These are phyloP conservation scores for Drosophila mimetica DNA, from an alignment of 2,888 invertebrate species.

Conservation along the genomic window DNA sequence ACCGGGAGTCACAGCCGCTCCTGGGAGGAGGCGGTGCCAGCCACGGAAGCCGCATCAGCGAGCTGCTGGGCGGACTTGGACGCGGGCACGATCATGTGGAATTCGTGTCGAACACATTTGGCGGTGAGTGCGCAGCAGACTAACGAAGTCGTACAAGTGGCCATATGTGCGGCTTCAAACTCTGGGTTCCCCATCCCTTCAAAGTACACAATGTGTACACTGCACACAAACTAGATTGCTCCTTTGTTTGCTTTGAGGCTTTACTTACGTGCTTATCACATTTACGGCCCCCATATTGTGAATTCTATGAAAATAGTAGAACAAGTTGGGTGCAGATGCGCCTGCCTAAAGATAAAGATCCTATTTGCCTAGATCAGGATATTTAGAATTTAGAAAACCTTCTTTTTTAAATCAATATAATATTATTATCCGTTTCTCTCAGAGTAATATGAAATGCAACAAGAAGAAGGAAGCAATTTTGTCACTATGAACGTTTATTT, in stretches of 20 bases:
- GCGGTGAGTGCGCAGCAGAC: slow-evolving; percentile 86
- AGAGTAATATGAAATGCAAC: no score
- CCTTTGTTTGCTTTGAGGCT: slow-evolving; percentile 14
- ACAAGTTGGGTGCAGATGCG: background rate
- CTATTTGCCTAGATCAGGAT: background rate
- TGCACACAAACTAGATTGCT: slow-evolving; percentile 5
- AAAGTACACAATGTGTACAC: background rate
- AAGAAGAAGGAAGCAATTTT: no score
- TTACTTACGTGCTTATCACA: slow-evolving; percentile 25
- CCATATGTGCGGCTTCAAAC: slow-evolving; percentile 37
- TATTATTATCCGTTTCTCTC: no score
- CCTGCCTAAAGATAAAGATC: background rate
- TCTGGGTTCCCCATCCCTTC: background rate
- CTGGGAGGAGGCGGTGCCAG: slow-evolving; percentile 94
- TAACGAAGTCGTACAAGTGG: slow-evolving; percentile 43
- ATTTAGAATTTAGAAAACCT: no score
- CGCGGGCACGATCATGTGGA: slow-evolving; percentile 88
- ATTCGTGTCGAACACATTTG: slow-evolving; percentile 92
- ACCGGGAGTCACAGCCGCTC: slow-evolving; percentile 97
- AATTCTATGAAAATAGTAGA: background rate
- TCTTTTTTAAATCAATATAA: no score
- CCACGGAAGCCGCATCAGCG: slow-evolving; percentile 89
- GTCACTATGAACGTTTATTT: no score
- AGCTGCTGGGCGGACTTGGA: slow-evolving; percentile 84
- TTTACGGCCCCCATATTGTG: slow-evolving; percentile 5